A percentile compares a stretch with the other conserved stretches of the same genome.
These are phyloP conservation scores for Clanis bilineata DNA, from an alignment of 2,888 invertebrate species.

Conservation along the genomic window DNA sequence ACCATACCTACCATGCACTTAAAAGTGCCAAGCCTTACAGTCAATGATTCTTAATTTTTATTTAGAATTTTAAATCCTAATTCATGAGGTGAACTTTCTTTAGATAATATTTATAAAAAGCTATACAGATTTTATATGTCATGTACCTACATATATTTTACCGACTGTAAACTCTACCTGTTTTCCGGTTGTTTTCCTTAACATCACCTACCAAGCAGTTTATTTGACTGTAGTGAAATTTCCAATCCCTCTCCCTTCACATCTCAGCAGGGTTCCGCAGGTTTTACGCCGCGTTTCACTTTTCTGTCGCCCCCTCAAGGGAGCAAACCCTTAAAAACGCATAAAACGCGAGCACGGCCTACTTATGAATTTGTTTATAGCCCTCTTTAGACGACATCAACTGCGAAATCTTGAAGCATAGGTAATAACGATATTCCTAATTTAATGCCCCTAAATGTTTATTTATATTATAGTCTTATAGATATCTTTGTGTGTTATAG, in stretches of 20 bases:
- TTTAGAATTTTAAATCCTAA: no score
- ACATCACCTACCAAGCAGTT: not conserved
- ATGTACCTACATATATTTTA: not conserved
- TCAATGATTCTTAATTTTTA: no score
- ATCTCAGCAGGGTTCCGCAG: slow-evolving; percentile 62
- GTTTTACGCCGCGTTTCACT: slow-evolving; percentile 76
- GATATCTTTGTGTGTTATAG: not conserved
- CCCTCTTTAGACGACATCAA: slow-evolving; percentile 60
- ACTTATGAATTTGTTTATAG: slow-evolving; percentile 82
- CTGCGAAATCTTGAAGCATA: slow-evolving; percentile 54
- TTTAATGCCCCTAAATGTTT: slow-evolving; percentile 56
- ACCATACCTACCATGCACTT: no score
- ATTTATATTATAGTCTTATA: slow-evolving; percentile 37
- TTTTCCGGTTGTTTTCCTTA: not conserved
- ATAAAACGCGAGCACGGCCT: slow-evolving; percentile 74
- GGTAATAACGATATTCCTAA: slow-evolving; percentile 66
- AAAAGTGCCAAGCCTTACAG: no score
- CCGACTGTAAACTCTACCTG: not conserved
- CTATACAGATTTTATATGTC: no score
- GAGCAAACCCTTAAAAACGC: slow-evolving; percentile 71
- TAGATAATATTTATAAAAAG: no score
- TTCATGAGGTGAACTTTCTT: no score
- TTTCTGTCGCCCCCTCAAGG: slow-evolving; percentile 62
- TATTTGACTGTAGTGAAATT: slow-evolving; percentile 19
- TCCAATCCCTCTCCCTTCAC: slow-evolving; percentile 46